Percentiles rank a stretch among this genome's conserved stretches.
Conservation (phyloP, 2,113 vertebrate genomes). For the Tyto alba region DNA sequence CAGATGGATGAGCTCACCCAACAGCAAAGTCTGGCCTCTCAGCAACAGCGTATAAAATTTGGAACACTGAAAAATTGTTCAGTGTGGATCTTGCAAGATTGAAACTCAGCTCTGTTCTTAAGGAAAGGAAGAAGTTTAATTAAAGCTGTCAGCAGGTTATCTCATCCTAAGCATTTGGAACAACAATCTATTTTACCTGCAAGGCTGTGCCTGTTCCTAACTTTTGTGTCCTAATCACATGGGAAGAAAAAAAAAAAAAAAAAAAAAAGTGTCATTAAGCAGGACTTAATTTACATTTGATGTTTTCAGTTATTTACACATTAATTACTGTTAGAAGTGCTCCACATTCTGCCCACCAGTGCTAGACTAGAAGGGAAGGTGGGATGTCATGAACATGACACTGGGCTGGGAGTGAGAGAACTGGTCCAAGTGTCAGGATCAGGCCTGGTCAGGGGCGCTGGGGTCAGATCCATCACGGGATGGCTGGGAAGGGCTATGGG, state of each 20-base stretch:
- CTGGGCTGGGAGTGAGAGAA: accelerated
- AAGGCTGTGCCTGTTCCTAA: neutral
- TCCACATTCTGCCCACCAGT: accelerated
- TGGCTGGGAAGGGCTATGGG: neutral
- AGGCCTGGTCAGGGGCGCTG: accelerated
- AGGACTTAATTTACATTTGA: neutral
- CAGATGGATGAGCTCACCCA: neutral
- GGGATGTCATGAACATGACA: accelerated
- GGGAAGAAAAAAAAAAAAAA: neutral
- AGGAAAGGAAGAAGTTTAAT: neutral
- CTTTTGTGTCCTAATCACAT: neutral
- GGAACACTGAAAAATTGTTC: neutral
- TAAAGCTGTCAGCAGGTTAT: neutral
- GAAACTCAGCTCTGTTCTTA: neutral
- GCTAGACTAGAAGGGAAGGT: neutral
- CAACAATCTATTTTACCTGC: neutral
- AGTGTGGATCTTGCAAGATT: neutral
- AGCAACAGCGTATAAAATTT: accelerated
- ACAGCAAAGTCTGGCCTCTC: neutral
- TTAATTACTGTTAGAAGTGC: neutral
- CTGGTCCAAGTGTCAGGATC: neutral
- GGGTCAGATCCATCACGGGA: too few species aligned
- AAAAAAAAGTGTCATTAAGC: neutral
- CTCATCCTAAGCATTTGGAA: neutral
- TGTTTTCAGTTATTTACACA: neutral